Base-by-base conservation (phyloP, 2,113 vertebrate genomes). In the Terrapene triunguis region DNA sequence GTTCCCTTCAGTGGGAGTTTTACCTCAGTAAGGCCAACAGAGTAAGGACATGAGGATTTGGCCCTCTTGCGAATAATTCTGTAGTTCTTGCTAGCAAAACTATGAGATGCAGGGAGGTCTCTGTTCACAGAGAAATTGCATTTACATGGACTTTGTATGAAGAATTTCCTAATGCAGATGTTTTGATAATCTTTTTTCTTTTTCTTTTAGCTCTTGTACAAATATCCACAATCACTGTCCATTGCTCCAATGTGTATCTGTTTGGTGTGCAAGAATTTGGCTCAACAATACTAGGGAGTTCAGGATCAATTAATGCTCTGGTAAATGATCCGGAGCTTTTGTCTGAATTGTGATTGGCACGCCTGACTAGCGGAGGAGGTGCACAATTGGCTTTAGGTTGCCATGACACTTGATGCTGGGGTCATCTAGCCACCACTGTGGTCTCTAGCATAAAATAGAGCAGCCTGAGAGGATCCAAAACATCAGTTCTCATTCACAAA, bases 181-280 rank as follows among this genome's bases (percentile, higher is more conserved):
- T 94, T 90, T 82, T 21, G 82, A 44, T 24, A 88, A 9, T 14
- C 13, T 48, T 85, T 54, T 79, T 82, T 57, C 44, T 81, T 83
- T 83, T 8, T 51, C 4, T 7, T 92, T 74, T 88, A 65, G 59
- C 10, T 91, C 29, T 32, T 32, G 27, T 62, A 62, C 27, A 32
- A 32, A 13, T 62, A 62, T 29, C 29, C 12, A 85, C 17, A 82
- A 19, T 79, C 22, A 12, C 83, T 89, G 11, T 54, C 6, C 48
- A 24, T 27, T 82, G 85, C 22, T 51, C 51, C 89, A 91, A 86
- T 17, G 6, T 69, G 7, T 62, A 29, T 62, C 29, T 62, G 59
- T n/a, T 82, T 85, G n/a, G 22, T 92, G 48, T 94, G 83, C 47
- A 89, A 62, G 24, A 95, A 69, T 86, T 90, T 53, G 78, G 19